phyloP scores from a whole-genome alignment of 1,140 invertebrate species.

The Semibalanus balanoides region DNA sequence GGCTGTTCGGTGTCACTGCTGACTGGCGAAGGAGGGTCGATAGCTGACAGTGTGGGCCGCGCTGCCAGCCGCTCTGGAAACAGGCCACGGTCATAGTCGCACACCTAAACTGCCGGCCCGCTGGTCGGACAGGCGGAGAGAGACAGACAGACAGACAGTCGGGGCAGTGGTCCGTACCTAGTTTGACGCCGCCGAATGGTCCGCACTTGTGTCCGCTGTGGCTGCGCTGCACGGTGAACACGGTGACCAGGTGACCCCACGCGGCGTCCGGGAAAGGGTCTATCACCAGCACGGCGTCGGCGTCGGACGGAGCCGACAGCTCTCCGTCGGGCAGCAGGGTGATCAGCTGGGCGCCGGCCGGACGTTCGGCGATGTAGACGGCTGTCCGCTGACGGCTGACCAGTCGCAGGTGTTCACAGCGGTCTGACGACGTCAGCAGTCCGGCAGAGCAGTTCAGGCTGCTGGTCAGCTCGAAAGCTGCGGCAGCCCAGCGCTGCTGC shows the following conservation, averaged over 20 bases:
- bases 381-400: background rate
- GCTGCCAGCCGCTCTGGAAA: too few species aligned
- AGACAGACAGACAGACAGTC: too few species aligned
- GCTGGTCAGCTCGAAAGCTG: background rate
- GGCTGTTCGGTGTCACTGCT: too few species aligned
- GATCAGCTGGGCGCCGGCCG: slow-evolving; percentile 9
- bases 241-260: slow-evolving; percentile 37
- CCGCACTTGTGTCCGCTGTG: background rate
- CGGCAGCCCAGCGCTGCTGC: background rate
- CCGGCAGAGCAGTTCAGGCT: background rate
- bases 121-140: too few species aligned
- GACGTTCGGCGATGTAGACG: slow-evolving; percentile 8
- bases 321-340: slow-evolving; percentile 16
- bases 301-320: slow-evolving; percentile 9
- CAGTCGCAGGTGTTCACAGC: background rate
- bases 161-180: background rate
- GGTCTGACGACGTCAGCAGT: background rate
- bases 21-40: too few species aligned
- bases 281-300: slow-evolving; percentile 27
- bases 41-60: too few species aligned
- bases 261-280: slow-evolving; percentile 36
- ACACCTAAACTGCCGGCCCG: too few species aligned
- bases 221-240: slow-evolving; percentile 30
- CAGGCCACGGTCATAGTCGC: too few species aligned
- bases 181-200: background rate